phyloP scores from a whole-genome alignment of 1,140 invertebrate genomes.

The Parasteatoda tepidariorum region DNA sequence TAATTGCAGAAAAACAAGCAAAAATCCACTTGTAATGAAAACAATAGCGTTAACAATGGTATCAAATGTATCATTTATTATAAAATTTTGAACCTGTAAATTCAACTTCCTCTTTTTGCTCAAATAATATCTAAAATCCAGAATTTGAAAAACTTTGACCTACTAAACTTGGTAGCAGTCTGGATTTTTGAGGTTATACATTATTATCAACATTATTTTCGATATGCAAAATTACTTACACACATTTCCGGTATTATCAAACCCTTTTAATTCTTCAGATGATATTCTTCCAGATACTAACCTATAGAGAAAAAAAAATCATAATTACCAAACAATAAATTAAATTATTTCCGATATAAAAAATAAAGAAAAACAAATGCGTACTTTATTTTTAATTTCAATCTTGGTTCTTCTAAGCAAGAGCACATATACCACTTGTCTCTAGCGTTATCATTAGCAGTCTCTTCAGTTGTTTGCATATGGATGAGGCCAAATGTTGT shows the following conservation, averaged over 20 bases:
- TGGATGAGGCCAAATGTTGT: conserved; percentile 61
- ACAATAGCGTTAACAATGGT: no score
- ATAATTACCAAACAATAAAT: neutral
- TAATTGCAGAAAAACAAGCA: no score
- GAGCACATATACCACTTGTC: conserved; percentile 41
- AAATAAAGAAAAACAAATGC: neutral
- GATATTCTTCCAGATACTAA: conserved; percentile 61
- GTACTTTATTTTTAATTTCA: conserved; percentile 57
- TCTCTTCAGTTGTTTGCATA: conserved; percentile 39
- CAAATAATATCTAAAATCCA: no score
- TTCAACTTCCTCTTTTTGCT: neutral
- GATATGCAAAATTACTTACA: conserved; percentile 75
- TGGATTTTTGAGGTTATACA: no score
- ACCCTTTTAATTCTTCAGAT: conserved; percentile 76
- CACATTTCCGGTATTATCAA: conserved; percentile 92
- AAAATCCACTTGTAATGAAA: no score
- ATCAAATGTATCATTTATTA: neutral
- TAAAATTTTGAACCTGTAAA: neutral
- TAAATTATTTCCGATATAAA: neutral
- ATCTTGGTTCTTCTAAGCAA: conserved; percentile 50
- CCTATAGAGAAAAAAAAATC: conserved; percentile 22
- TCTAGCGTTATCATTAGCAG: conserved; percentile 44
- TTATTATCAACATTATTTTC: no score
- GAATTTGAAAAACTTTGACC: no score
- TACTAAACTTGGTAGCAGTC: no score